Evolutionary conservation across 2,113 vertebrate species (phyloP).

Genomic region (Petromus typicus): DNA sequence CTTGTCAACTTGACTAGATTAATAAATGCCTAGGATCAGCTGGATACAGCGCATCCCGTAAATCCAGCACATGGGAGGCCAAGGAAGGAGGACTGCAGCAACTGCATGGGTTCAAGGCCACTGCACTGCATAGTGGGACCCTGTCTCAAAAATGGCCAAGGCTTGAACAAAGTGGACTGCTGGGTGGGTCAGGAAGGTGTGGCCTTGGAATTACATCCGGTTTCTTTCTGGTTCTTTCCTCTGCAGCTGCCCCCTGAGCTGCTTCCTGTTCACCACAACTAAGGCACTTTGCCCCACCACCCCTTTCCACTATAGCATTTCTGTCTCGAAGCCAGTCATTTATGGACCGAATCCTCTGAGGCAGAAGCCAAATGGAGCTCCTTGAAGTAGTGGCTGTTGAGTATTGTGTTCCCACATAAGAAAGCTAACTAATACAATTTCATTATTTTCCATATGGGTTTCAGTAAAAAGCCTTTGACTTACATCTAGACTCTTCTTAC

Average conservation of each 20-base stretch:
- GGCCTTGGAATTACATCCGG: background rate
- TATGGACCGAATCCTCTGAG: too few species aligned
- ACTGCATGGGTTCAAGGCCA: too few species aligned
- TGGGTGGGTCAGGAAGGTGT: background rate
- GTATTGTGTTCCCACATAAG: background rate
- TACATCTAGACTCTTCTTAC: background rate
- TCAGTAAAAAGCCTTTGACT: background rate
- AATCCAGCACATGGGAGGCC: background rate
- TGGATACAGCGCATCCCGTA: background rate
- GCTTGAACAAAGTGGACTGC: background rate
- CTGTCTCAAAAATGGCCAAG: background rate
- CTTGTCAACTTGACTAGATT: background rate
- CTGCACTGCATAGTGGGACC: background rate
- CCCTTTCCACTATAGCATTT: background rate
- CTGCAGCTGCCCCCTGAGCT: background rate
- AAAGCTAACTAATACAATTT: background rate
- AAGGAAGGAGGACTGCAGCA: background rate
- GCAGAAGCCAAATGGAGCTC: background rate
- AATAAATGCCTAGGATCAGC: background rate
- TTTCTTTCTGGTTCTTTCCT: background rate
- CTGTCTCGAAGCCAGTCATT: background rate
- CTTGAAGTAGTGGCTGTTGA: too few species aligned
- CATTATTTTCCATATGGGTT: background rate
- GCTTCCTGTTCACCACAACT: background rate
- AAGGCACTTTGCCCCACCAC: background rate